phyloP scores from a whole-genome alignment of 2,113 vertebrate genomes.

The Cephalophus harveyi region DNA sequence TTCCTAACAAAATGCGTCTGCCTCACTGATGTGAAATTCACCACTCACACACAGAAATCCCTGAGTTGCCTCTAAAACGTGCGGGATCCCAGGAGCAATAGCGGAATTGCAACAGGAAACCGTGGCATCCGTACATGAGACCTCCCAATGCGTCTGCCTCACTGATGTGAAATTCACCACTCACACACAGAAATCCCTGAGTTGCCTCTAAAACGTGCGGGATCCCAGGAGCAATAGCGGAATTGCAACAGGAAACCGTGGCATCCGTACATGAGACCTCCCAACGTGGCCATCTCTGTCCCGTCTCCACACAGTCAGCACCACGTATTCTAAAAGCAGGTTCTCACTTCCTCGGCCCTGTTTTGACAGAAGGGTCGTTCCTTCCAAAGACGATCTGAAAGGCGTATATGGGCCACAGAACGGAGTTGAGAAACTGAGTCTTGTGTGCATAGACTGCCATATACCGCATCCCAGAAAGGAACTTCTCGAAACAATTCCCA shows the following conservation, averaged over 20 bases:
- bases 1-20: neutral
- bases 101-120: neutral
- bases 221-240: neutral
- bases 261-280: fast-evolving
- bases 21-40: neutral
- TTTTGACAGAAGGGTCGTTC: fast-evolving
- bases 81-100: neutral
- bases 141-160: fast-evolving
- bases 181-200: neutral
- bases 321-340: fast-evolving
- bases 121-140: fast-evolving
- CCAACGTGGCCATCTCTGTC: fast-evolving
- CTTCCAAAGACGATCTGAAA: neutral
- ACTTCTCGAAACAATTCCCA: neutral
- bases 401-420: neutral
- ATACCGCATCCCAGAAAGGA: neutral
- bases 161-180: too few relatives aligned
- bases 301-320: too few relatives aligned
- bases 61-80: neutral
- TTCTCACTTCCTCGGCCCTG: fast-evolving
- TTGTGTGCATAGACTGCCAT: fast-evolving
- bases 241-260: neutral
- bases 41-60: neutral
- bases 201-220: neutral
- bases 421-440: neutral